Evolutionary conservation across 2,888 invertebrate species (phyloP).

Genomic region (Drosophila recens): DNA sequence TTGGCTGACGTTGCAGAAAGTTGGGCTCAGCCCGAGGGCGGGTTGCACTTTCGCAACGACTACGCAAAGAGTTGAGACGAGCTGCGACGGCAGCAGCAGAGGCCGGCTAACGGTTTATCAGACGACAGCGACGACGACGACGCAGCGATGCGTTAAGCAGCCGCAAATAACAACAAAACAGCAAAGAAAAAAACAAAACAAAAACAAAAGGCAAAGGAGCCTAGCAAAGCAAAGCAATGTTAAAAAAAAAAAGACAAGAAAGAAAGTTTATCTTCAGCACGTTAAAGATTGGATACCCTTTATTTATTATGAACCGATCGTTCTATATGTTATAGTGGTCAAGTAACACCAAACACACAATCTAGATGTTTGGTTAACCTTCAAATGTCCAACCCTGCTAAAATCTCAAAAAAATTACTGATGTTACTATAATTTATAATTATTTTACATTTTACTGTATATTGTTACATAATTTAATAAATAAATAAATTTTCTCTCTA

Average conservation of each 20-base stretch:
- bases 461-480: no score
- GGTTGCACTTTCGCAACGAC: constrained; percentile 64
- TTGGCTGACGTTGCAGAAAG: constrained; percentile 65
- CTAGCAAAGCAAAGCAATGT: constrained; percentile 13
- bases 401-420: no score
- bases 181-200: constrained; percentile 10
- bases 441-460: no score
- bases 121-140: constrained; percentile 32
- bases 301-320: no score
- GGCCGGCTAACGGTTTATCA: constrained; percentile 58
- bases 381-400: no score
- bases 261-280: neutral
- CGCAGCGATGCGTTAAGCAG: constrained; percentile 63
- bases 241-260: neutral
- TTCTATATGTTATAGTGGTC: neutral
- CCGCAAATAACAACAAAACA: constrained; percentile 35
- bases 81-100: constrained; percentile 5
- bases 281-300: neutral
- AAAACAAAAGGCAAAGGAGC: constrained; percentile 17
- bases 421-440: no score
- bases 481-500: no score
- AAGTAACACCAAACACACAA: no score
- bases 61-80: constrained; percentile 29
- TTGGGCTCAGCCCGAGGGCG: constrained; percentile 61
- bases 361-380: no score